These are phyloP conservation scores for Auanema sp. DNA, from an alignment of 2,888 invertebrate genomes.

Conservation along the genomic window DNA sequence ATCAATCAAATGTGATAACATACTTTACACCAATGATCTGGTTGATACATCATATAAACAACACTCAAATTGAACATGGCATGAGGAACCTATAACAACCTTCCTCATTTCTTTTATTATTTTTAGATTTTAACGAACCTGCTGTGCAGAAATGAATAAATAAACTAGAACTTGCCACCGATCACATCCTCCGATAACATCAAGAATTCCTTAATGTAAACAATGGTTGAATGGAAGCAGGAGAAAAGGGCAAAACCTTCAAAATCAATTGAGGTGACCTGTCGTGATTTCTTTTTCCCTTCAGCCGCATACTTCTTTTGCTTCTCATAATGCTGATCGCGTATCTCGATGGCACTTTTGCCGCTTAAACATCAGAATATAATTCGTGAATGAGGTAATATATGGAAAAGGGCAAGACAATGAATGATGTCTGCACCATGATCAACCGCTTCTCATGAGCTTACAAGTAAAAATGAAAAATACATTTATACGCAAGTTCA, in stretches of 20 bases:
- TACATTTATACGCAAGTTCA: background rate
- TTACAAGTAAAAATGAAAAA: background rate
- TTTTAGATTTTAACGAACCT: conserved; percentile 18
- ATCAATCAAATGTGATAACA: background rate
- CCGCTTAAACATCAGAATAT: conserved; percentile 4
- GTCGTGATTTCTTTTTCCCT: conserved; percentile 18
- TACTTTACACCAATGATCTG: conserved; percentile 63
- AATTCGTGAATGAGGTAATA: too few species aligned
- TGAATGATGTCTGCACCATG: background rate
- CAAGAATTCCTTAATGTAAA: conserved; percentile 51
- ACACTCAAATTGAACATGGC: conserved; percentile 63
- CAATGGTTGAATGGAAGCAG: background rate
- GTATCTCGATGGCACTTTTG: conserved; percentile 42
- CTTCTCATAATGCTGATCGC: conserved; percentile 43
- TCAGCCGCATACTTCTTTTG: conserved; percentile 37
- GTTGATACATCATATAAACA: conserved; percentile 64
- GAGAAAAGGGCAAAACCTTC: conserved; percentile 33
- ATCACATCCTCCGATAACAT: conserved; percentile 62
- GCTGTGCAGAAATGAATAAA: conserved; percentile 59
- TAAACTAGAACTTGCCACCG: conserved; percentile 62
- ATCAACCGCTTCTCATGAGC: background rate
- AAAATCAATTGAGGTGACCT: conserved; percentile 43
- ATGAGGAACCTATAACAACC: conserved; percentile 54
- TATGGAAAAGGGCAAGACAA: background rate
- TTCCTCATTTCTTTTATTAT: background rate